Evolutionary conservation across 2,888 invertebrate genomes (phyloP).

Genomic region (Chrysodeixis includens): DNA sequence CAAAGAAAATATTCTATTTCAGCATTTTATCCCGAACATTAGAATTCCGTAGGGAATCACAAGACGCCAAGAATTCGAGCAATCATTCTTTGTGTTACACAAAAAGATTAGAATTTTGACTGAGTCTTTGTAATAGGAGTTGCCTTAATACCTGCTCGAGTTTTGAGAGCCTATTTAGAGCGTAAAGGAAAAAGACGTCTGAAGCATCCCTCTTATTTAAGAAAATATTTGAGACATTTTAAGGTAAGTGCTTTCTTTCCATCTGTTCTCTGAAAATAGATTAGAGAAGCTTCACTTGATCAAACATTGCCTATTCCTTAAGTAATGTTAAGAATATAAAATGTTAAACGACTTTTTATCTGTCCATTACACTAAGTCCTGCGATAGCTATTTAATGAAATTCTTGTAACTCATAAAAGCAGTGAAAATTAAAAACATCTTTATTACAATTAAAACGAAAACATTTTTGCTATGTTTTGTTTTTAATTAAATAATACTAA

Average conservation of each 20-base stretch:
- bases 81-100: slow-evolving; percentile 24
- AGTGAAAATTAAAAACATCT: too few relatives aligned
- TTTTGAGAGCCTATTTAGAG: not conserved
- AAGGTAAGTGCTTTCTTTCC: not conserved
- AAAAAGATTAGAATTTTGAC: slow-evolving; percentile 25
- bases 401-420: not conserved
- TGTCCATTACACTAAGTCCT: too few relatives aligned
- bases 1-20: slow-evolving; percentile 33
- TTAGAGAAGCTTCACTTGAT: not conserved
- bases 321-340: not conserved
- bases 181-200: not conserved
- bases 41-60: slow-evolving; percentile 34
- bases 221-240: slow-evolving; percentile 4
- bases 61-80: slow-evolving; percentile 11
- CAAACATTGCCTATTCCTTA: not conserved
- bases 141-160: not conserved
- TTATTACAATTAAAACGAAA: too few relatives aligned
- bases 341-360: too few relatives aligned
- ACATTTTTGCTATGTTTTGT: too few relatives aligned
- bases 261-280: not conserved
- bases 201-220: not conserved
- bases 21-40: slow-evolving; percentile 23
- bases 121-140: not conserved
- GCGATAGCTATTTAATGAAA: not conserved
- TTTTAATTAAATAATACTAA: not conserved